Evolutionary conservation across 2,113 vertebrate species (phyloP).

Genomic region (Lathamus discolor): DNA sequence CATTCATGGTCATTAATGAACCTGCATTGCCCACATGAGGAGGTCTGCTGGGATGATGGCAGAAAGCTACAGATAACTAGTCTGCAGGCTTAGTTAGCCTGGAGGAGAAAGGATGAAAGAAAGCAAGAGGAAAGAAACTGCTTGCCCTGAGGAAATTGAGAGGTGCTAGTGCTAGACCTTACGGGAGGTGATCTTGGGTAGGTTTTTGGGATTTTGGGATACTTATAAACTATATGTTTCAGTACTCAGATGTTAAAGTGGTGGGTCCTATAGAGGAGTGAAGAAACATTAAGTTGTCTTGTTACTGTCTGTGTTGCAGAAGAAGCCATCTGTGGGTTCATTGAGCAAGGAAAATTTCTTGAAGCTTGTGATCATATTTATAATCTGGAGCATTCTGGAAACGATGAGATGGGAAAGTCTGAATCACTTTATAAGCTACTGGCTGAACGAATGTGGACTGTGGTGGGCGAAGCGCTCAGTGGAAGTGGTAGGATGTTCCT

Average conservation of each 20-base stretch:
- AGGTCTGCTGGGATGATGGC: not conserved
- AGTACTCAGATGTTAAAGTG: not conserved
- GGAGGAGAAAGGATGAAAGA: not conserved
- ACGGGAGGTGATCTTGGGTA: not conserved
- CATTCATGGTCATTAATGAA: not conserved
- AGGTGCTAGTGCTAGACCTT: not conserved
- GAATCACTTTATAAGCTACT: not conserved
- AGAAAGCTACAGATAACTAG: not conserved
- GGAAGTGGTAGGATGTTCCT: not conserved
- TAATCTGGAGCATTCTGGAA: not conserved
- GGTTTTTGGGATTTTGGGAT: not conserved
- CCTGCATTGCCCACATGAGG: not conserved
- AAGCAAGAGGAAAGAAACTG: not conserved
- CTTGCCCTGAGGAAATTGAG: not conserved
- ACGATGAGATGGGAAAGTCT: not conserved
- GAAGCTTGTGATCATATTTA: slow-evolving; percentile 48
- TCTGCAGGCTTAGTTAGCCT: not conserved
- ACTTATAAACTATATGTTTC: not conserved
- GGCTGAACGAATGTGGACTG: slow-evolving; percentile 44
- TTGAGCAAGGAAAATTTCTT: slow-evolving; percentile 39
- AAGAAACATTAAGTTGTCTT: not conserved
- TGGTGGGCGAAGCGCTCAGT: not conserved
- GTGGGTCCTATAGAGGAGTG: not conserved
- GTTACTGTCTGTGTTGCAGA: slow-evolving; percentile 42
- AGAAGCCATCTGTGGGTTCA: slow-evolving; percentile 28